These are phyloP conservation scores for Chironomus striatipennis DNA, from an alignment of 1,140 invertebrate species.

Conservation along the genomic window DNA sequence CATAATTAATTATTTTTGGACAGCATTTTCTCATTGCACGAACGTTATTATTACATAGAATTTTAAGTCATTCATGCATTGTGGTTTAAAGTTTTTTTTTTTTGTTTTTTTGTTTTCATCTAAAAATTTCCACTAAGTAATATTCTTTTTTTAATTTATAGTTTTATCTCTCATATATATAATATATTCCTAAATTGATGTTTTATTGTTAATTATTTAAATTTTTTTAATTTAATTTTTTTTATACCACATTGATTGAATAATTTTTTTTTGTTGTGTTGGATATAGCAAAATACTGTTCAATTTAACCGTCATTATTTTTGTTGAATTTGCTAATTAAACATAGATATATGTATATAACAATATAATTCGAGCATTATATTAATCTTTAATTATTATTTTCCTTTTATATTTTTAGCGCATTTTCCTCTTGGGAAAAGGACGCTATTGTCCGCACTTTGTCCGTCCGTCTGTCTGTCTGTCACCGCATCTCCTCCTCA, in stretches of 20 bases:
- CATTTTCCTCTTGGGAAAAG: no score
- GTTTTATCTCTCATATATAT: background rate
- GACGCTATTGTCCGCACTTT: no score
- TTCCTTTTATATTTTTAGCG: no score
- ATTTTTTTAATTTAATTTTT: background rate
- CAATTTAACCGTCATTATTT: background rate
- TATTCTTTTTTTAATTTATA: background rate
- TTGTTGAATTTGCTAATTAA: slow-evolving; percentile 12
- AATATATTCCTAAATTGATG: background rate
- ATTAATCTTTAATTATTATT: no score
- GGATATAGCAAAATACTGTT: background rate
- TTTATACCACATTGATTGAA: background rate
- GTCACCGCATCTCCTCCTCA: no score
- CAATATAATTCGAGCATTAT: background rate
- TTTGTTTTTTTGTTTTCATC: no score
- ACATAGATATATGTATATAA: background rate
- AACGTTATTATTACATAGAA: no score
- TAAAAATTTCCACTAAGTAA: slow-evolving; percentile 3
- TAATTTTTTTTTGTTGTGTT: background rate
- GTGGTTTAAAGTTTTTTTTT: no score
- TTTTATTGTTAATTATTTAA: background rate
- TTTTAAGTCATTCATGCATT: no score
- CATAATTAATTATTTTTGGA: no score
- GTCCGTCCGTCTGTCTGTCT: no score
- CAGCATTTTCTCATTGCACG: no score